Evolutionary conservation across 2,797 vertebrate species (phyloP).

Genomic region (Avahi laniger): DNA sequence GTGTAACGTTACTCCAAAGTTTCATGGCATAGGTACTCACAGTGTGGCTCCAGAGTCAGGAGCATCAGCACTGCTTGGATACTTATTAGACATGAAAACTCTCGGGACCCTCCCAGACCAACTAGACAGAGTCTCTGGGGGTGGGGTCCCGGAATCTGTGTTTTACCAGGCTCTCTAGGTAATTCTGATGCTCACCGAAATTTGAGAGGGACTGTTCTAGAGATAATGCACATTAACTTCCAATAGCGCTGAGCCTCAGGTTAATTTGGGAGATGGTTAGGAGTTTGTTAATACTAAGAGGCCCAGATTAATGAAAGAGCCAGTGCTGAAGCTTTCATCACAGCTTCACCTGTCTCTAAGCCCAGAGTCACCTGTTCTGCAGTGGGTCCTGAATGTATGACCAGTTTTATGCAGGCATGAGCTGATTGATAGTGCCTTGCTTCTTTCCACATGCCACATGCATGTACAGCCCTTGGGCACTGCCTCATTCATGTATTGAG

Average conservation of each 20-base stretch:
- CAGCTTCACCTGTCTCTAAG: background rate
- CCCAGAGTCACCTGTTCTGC: background rate
- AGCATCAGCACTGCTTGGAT: rapidly evolving
- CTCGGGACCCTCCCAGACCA: background rate
- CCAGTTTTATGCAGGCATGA: background rate
- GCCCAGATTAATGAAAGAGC: background rate
- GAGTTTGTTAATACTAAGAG: background rate
- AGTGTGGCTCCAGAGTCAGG: rapidly evolving
- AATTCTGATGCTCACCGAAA: background rate
- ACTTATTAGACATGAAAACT: background rate
- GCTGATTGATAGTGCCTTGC: background rate
- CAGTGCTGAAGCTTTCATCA: background rate
- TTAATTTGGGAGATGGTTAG: too few relatives aligned
- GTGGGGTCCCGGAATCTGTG: background rate
- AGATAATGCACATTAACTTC: background rate
- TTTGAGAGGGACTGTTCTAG: background rate
- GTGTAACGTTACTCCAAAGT: too few relatives aligned
- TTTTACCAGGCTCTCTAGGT: background rate
- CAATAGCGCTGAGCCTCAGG: background rate
- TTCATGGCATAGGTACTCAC: background rate
- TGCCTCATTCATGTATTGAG: background rate
- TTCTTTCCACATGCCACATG: background rate
- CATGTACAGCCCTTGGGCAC: too few relatives aligned
- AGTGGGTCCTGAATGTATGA: rapidly evolving
- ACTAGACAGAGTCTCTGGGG: background rate